Evolutionary conservation across 2,888 invertebrate genomes (phyloP), one percentile per base, ranked within the genome.

Genomic region (Macrosoma leucophasiata): DNA sequence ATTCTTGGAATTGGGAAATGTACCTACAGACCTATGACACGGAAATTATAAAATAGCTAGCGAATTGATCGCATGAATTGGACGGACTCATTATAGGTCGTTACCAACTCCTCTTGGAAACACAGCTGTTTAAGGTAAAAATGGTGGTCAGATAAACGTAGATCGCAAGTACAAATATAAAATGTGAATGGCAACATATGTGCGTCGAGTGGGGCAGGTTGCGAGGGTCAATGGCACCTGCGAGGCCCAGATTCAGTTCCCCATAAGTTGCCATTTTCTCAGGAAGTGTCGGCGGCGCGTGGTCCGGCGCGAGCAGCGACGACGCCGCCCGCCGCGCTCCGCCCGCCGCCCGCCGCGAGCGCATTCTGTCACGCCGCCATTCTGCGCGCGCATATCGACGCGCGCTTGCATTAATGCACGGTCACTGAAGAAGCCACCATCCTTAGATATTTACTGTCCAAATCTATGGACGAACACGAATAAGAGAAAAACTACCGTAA

Each of bases 211-310:
- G 64, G 62, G 58, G 64, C 63, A 70, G 62, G 70, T 68, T 68
- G 64, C 50, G 50, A 52, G 60, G 79, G 78, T 82, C 78, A 78
- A 68, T 68, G 76, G 72, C 78, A 77, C 76, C 66, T 62, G 66
- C 47, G 62, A 74, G 69, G 59, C 70, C 73, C 77, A 77, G 78
- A 77, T 79, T 79, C 71, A 75, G 68, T 77, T 77, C 75, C 76
- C 74, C 70, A 72, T 78, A 79, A 81, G 70, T 79, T 77, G 79
- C 76, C 67, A 78, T 81, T 81, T 81, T 82, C 81, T 77, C 71
- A 75, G 77, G 82, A 82, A 81, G 69, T 70, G 64, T 52, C 44
- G 53, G 37, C 45, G 53, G 46, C 49, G 58, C 53, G 48, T 50
- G 47, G 51, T 42, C 40, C 44, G 46, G 48, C n/a, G n/a, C n/a